Conservation (phyloP, 2,113 vertebrate species). For the Xiphophorus couchianus region DNA sequence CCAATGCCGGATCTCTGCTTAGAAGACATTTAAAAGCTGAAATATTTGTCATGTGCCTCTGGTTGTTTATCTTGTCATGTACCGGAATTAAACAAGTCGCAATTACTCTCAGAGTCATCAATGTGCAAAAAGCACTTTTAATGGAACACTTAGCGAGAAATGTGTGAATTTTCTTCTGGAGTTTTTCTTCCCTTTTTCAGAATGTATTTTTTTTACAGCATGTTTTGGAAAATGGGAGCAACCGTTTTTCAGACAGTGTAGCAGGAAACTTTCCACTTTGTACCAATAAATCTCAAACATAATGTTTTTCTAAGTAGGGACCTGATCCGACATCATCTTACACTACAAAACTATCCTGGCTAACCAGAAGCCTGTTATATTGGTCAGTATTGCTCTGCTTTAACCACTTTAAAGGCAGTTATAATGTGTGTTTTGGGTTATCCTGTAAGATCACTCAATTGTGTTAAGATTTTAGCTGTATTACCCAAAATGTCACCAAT, state of each 20-base stretch:
- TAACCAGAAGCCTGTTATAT: not conserved
- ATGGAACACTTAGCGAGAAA: not conserved
- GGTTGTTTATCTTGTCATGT: not conserved
- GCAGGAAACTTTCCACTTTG: not conserved
- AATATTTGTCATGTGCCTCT: slow-evolving; percentile 1
- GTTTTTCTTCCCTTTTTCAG: not conserved
- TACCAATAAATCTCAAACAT: not conserved
- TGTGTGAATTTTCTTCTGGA: not conserved
- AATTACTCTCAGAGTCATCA: not conserved
- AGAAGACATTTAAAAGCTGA: slow-evolving; percentile 31
- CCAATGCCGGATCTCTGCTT: slow-evolving; percentile 10
- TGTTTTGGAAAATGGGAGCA: not conserved
- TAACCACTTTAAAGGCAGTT: not conserved
- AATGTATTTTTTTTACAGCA: not conserved
- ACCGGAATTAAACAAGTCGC: not conserved
- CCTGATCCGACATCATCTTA: not conserved
- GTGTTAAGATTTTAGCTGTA: not conserved
- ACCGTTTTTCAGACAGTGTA: not conserved
- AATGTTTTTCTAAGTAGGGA: not conserved
- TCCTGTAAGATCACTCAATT: not conserved
- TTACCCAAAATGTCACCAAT: not conserved
- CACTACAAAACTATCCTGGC: not conserved
- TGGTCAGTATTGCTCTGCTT: not conserved
- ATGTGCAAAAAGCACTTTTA: not conserved
- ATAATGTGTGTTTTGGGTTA: not conserved